Evolutionary conservation across 2,113 vertebrate species (phyloP), one percentile per base, ranked within the genome.

Genomic region (Clarias magur): DNA sequence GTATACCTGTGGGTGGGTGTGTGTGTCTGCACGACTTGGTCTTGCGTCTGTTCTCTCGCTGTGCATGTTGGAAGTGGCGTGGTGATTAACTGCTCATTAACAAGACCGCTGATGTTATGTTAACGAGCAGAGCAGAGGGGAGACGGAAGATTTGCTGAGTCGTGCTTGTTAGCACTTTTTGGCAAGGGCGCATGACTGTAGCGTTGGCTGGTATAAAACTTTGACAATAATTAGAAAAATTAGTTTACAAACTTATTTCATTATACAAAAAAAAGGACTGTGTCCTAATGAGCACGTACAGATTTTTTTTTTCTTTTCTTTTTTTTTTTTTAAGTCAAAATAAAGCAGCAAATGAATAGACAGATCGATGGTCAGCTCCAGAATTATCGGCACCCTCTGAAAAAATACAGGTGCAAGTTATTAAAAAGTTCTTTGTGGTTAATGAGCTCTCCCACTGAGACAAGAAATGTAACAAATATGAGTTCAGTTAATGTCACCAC

Each of bases 31-130:
- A 42, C 56, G 8, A 65, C 34, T 75, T 60, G 13, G 17, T 67
- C 48, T n/a, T 84, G 19, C 27, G 54, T 59, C n/a, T 68, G 27
- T 19, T 80, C 56, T 87, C 82, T 85, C 27, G 2, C 34, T 53
- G 62, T 34, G 42, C 30, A 21, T 72, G 67, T 60, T 89, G n/a
- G 76, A 88, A 88, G 56, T 27, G 59, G 60, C 80, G 73, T 84
- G 68, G 85, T 85, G 80, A 87, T 87, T 89, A 87, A 84, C 67
- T 73, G 57, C 59, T 85, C 48, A 30, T 87, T 84, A 82, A 63
- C 27, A 34, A 38, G 17, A 38, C 57, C 70, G 65, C 42, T 80
- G 76, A 79, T 80, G 75, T 78, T 30, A 53, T 86, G 68, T 62
- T 83, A 86, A 86, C 19, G 42, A 79, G 56, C 21, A 34, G 62